phyloP scores from a whole-genome alignment of 2,113 vertebrate species.

The Clarias gariepinus region DNA sequence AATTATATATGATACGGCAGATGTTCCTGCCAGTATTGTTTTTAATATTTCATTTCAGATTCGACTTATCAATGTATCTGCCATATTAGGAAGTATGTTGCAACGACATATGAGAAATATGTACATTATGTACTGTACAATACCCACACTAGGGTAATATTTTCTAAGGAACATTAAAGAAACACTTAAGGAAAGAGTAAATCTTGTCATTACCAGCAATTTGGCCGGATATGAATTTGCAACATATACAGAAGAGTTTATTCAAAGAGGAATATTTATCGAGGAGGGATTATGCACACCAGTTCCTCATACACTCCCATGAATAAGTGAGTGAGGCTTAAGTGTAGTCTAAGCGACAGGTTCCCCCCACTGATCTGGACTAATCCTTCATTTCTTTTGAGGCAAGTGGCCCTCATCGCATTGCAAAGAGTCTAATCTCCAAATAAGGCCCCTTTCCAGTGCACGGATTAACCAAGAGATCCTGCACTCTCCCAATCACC shows the following conservation, averaged over 20 bases:
- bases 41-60: no score
- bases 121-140: no score
- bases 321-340: constrained; percentile 6
- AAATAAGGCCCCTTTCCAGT: background rate
- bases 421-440: constrained; percentile 27
- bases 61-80: no score
- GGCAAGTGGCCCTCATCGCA: constrained; percentile 17
- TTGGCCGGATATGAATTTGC: background rate
- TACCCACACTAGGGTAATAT: background rate
- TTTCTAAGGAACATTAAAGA: background rate
- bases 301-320: background rate
- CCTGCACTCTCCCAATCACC: background rate
- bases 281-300: background rate
- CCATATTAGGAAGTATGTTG: no score
- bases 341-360: constrained; percentile 1
- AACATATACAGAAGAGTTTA: background rate
- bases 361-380: background rate
- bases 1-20: no score
- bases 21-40: no score
- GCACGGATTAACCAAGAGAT: background rate
- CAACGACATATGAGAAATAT: no score
- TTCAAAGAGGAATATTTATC: no score
- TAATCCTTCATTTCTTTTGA: constrained; percentile 6
- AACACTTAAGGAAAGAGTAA: background rate
- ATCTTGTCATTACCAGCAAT: background rate